A percentile compares a stretch with the other conserved stretches of the same genome.
phyloP scores from a whole-genome alignment of 2,888 invertebrate species.

The Drosophila conformis region DNA sequence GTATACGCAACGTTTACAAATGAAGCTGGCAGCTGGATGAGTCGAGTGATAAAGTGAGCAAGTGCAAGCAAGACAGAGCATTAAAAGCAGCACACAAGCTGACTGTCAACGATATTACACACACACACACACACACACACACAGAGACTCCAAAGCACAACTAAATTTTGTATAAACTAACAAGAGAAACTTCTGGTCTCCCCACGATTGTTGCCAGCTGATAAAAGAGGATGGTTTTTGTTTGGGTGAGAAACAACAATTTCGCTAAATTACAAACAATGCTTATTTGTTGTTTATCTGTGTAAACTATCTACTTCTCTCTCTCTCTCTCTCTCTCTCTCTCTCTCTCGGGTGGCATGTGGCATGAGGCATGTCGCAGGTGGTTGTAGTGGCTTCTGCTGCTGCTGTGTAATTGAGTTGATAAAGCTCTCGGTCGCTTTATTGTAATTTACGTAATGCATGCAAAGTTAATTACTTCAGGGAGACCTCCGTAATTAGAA shows the following conservation, averaged over 20 bases:
- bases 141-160: neutral
- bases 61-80: constrained; percentile 30
- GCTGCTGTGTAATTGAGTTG: constrained; percentile 72
- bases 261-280: constrained; percentile 79
- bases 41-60: constrained; percentile 46
- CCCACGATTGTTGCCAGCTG: constrained; percentile 63
- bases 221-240: constrained; percentile 43
- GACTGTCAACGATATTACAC: constrained; percentile 36
- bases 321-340: constrained; percentile 11
- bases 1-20: constrained; percentile 72
- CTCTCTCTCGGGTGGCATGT: constrained; percentile 19
- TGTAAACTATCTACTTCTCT: constrained; percentile 65
- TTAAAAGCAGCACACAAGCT: constrained; percentile 39
- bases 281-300: constrained; percentile 81
- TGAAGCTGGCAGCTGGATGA: constrained; percentile 59
- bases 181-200: constrained; percentile 55
- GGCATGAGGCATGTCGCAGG: neutral
- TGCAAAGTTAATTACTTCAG: constrained; percentile 80
- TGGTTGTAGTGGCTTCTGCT: constrained; percentile 4
- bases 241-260: constrained; percentile 44
- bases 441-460: constrained; percentile 79
- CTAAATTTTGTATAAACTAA: constrained; percentile 43
- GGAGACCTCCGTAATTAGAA: constrained; percentile 78
- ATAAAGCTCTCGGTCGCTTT: constrained; percentile 68
- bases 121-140: constrained; percentile 7